Percentiles rank a stretch among this genome's conserved stretches.
Evolutionary conservation across 2,113 vertebrate species (phyloP).

Genomic region (Lates calcarifer): DNA sequence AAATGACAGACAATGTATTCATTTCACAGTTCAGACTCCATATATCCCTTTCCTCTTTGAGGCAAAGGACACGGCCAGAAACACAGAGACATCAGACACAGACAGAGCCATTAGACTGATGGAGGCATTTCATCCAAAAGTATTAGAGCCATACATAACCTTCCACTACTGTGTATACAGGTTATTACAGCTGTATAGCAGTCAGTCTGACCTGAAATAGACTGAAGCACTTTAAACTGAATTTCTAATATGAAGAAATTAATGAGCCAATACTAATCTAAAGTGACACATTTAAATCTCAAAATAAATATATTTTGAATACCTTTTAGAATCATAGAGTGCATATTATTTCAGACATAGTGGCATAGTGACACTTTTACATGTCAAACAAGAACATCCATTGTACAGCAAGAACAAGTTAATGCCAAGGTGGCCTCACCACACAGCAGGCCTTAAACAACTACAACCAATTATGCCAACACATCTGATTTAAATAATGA

Average conservation of each 20-base stretch:
- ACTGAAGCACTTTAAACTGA: constrained; percentile 12
- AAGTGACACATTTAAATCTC: not conserved
- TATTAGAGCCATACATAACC: constrained; percentile 26
- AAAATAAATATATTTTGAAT: not conserved
- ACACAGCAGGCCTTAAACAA: too few species aligned
- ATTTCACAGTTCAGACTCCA: constrained; percentile 46
- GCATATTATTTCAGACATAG: not conserved
- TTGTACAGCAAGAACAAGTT: too few species aligned
- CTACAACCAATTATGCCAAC: not conserved
- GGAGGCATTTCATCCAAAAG: constrained; percentile 18
- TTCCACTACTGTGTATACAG: constrained; percentile 7
- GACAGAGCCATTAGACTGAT: constrained; percentile 32
- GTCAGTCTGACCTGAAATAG: not conserved
- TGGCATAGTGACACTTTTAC: not conserved
- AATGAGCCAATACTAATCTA: not conserved
- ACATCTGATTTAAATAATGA: not conserved
- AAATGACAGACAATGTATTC: constrained; percentile 47
- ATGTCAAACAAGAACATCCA: not conserved
- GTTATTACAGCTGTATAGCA: constrained; percentile 11
- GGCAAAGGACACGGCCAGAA: constrained; percentile 4
- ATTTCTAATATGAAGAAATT: not conserved
- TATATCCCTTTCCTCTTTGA: constrained; percentile 41
- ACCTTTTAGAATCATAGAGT: too few species aligned
- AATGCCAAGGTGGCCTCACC: too few species aligned
- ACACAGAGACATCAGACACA: constrained; percentile 17